Base-by-base conservation (phyloP, 2,888 invertebrate genomes). In the Tinea semifulvella region DNA sequence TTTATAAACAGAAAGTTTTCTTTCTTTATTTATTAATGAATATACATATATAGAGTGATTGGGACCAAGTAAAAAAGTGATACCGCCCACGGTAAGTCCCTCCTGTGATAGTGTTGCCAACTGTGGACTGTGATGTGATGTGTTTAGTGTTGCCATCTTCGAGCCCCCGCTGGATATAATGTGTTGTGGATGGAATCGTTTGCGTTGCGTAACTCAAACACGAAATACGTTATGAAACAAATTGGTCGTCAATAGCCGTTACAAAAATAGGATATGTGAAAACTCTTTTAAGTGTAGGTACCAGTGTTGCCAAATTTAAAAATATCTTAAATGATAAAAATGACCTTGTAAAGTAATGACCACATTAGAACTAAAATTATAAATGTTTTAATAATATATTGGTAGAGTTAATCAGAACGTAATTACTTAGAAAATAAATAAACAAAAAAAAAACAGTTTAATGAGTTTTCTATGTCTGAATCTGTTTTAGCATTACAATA, bases 1-100 rank as follows among this genome's bases (percentile, higher is more conserved):
- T 61, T 55, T 56, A 25, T 39, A 65, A 60, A 54, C 62, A 61
- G 63, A 66, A 64, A 63, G 58, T 31, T 26, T 63, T 62, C 61
- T 55, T 53, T 55, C 53, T 54, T 55, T 55, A 53, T 53, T 57
- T 19, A 18, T 43, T 58, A 56, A 58, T 59, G 52, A 54, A 56
- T 54, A 52, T 53, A 65, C 54, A 59, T 52, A 59, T 59, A 68
- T 63, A 31, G 61, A 64, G 68, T 68, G 58, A 68, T 61, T 62
- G 75, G 77, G 76, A 79, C 76, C 76, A 77, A 80, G 79, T 79
- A 74, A 70, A 67, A 36, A 64, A 77, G 79, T 80, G 79, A 74
- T 64, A 77, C 43, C 43, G 28, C 43, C 27, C 27, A 35, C 77
- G 79, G 79, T 80, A 80, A 80, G 79, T 43, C 31, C 18, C 31